Evolutionary conservation across 2,113 vertebrate genomes (phyloP).

Genomic region (Cyrtonyx montezumae): DNA sequence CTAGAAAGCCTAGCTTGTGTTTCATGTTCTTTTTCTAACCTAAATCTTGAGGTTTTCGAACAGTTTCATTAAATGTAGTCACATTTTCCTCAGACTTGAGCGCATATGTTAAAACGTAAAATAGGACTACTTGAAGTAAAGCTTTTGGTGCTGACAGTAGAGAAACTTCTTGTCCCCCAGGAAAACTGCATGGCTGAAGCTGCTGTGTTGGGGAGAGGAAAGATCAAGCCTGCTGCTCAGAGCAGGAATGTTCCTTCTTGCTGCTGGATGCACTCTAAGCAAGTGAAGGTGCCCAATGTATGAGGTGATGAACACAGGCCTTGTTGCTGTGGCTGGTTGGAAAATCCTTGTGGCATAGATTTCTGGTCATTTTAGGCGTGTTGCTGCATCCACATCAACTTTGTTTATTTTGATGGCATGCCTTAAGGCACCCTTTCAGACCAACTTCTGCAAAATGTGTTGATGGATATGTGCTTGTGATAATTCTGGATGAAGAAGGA

Average conservation of each 20-base stretch:
- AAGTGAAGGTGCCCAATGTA: background rate
- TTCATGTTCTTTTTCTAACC: background rate
- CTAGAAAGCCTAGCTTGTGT: constrained; percentile 29
- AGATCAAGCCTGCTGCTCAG: background rate
- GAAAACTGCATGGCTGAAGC: background rate
- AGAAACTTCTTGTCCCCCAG: background rate
- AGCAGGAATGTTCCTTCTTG: background rate
- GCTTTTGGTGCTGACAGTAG: background rate
- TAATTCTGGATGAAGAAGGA: background rate
- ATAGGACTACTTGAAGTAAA: background rate
- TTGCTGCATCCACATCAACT: background rate
- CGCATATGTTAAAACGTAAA: background rate
- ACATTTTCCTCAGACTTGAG: background rate
- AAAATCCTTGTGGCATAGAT: background rate
- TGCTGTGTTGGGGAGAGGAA: background rate
- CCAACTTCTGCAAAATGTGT: background rate
- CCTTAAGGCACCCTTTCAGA: background rate
- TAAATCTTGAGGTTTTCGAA: constrained; percentile 13
- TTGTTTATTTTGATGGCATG: background rate
- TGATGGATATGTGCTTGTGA: background rate
- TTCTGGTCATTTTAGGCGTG: background rate
- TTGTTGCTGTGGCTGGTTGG: rapidly evolving
- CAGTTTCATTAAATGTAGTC: background rate
- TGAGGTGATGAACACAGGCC: background rate
- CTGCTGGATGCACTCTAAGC: background rate